These are phyloP conservation scores for Schizopygopsis malacanthus DNA, from an alignment of 2,797 vertebrate genomes.

Conservation along the genomic window DNA sequence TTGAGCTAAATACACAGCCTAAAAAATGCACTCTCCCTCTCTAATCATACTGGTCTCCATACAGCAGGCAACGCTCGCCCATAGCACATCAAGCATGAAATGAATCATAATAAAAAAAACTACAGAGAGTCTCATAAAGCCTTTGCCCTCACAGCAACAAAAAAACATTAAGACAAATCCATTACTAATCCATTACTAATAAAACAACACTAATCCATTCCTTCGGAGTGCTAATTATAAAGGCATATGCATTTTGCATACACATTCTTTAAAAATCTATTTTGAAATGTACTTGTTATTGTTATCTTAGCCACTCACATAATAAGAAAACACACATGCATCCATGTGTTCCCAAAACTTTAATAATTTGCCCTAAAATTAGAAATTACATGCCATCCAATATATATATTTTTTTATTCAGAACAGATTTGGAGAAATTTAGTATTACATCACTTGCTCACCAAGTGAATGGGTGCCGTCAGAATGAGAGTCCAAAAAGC, in stretches of 20 bases:
- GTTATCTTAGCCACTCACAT: not conserved
- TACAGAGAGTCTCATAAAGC: slow-evolving; percentile 5
- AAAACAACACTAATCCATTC: not conserved
- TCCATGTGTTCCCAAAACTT: not conserved
- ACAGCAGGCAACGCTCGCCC: not conserved
- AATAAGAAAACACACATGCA: not conserved
- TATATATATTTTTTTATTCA: no score
- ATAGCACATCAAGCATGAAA: slow-evolving; percentile 8
- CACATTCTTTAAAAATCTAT: not conserved
- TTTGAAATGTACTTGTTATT: not conserved
- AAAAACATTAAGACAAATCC: slow-evolving; percentile 14
- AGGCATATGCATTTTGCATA: not conserved
- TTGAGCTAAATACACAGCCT: not conserved
- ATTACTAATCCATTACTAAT: no score
- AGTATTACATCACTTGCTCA: not conserved
- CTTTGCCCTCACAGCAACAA: not conserved
- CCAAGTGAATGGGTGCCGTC: not conserved
- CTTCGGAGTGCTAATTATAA: not conserved
- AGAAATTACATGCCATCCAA: no score
- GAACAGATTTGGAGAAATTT: not conserved
- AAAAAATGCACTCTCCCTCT: not conserved
- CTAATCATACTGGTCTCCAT: not conserved
- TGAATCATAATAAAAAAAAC: slow-evolving; percentile 18
- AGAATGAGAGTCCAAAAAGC: not conserved
- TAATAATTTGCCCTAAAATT: no score